These are phyloP conservation scores for Hozukius guyotensis DNA, from an alignment of 2,797 vertebrate species.

Conservation along the genomic window DNA sequence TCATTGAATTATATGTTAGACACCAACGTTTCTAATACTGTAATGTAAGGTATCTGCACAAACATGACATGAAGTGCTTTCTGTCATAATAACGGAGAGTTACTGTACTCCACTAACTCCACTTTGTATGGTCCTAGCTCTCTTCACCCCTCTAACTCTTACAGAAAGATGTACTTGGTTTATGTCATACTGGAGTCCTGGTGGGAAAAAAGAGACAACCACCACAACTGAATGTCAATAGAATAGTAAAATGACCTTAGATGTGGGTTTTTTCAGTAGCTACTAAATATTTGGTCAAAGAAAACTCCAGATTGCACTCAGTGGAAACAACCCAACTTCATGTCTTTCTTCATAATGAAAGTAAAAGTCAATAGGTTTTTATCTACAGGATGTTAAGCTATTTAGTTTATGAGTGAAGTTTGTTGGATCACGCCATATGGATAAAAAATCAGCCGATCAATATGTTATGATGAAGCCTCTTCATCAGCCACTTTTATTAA, in stretches of 20 bases:
- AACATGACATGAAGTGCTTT: background rate
- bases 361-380: background rate
- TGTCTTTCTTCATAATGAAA: background rate
- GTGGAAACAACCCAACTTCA: background rate
- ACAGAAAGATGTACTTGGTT: background rate
- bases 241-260: background rate
- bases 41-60: background rate
- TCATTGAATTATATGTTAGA: background rate
- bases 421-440: background rate
- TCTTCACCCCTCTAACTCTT: background rate
- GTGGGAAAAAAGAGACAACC: background rate
- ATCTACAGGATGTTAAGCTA: background rate
- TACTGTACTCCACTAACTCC: background rate
- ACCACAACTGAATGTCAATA: background rate
- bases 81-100: background rate
- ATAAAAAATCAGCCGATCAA: constrained; percentile 22
- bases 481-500: constrained; percentile 30
- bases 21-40: background rate
- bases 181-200: background rate
- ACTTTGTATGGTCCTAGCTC: background rate
- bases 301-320: background rate
- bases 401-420: background rate
- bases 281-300: background rate
- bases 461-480: constrained; percentile 30
- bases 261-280: background rate